Evolutionary conservation across 2,797 vertebrate species (phyloP).

Genomic region (Podargus strigoides): DNA sequence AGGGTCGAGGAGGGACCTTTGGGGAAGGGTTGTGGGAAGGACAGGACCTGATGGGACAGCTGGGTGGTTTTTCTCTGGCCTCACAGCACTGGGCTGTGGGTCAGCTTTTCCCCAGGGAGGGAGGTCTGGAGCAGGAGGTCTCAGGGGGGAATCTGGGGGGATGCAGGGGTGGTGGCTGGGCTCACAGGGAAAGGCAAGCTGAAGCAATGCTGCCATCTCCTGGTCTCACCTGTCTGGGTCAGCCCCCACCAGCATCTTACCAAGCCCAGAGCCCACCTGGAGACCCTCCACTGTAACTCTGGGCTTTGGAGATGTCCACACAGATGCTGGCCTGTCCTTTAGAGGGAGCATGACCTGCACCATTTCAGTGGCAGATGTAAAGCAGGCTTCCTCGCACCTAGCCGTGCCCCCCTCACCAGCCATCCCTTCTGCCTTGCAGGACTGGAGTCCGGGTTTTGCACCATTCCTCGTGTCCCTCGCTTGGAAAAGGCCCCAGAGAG

Average conservation of each 20-base stretch:
- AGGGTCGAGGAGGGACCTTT: not conserved
- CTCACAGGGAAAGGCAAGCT: not conserved
- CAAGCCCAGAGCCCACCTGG: not conserved
- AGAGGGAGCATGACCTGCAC: not conserved
- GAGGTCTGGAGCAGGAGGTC: not conserved
- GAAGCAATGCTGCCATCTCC: conserved; percentile 67
- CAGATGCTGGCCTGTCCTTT: not conserved
- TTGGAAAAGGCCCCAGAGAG: conserved; percentile 74
- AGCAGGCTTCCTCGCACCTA: not conserved
- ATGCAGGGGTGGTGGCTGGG: not conserved
- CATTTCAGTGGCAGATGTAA: not conserved
- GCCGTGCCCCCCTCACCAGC: not conserved
- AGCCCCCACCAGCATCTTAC: not conserved
- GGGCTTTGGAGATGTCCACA: not conserved
- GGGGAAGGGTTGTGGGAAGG: not conserved
- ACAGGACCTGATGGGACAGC: accelerated
- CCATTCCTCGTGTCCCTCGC: conserved; percentile 84
- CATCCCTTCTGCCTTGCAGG: conserved; percentile 69
- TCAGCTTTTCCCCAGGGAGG: not conserved
- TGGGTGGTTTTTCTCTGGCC: not conserved
- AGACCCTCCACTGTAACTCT: not conserved
- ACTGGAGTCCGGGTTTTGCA: conserved; percentile 87
- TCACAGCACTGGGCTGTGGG: not conserved
- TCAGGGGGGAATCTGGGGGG: not conserved
- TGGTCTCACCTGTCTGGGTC: conserved; percentile 19